Conservation (phyloP, 2,888 invertebrate genomes). For the Trachelus stipa region DNA sequence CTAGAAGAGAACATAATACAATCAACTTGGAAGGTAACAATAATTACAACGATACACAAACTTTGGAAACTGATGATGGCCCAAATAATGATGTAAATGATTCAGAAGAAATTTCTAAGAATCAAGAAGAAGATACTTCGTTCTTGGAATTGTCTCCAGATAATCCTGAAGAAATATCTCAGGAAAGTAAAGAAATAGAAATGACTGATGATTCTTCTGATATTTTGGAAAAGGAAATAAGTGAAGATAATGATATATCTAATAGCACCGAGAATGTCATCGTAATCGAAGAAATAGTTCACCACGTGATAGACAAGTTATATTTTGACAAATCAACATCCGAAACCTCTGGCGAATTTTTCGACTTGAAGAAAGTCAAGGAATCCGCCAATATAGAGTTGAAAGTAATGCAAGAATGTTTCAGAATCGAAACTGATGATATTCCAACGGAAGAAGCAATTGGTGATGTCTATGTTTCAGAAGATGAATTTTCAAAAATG, state of each 20-base stretch:
- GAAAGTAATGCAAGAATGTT: conserved; percentile 16
- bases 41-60: no score
- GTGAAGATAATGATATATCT: neutral
- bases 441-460: neutral
- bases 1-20: no score
- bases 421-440: neutral
- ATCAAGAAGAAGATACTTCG: no score
- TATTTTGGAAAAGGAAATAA: neutral
- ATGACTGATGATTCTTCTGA: neutral
- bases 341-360: conserved; percentile 10
- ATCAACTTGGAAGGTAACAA: no score
- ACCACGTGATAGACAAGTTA: conserved; percentile 47
- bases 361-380: conserved; percentile 38
- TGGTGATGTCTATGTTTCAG: neutral
- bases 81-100: no score
- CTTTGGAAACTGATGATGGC: no score
- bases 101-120: no score
- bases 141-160: no score
- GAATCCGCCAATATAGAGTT: conserved; percentile 38
- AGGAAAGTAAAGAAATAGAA: no score
- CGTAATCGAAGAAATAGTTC: conserved; percentile 53
- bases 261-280: conserved; percentile 6
- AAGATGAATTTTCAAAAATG: neutral
- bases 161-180: no score
- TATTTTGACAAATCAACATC: neutral